Conservation (phyloP, 2,888 invertebrate genomes). For the Rhamnusium bicolor region DNA sequence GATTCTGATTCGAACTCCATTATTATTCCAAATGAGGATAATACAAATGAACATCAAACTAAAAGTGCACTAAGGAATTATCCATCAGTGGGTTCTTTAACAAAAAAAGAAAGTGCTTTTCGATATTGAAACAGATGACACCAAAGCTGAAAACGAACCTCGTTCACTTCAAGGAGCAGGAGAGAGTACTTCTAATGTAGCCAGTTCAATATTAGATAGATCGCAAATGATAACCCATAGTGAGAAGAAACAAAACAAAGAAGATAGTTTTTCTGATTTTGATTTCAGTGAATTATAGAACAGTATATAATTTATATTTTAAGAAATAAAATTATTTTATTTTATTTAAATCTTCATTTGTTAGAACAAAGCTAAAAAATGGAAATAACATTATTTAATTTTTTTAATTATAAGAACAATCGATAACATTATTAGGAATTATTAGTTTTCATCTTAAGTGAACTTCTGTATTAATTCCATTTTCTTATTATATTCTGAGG, state of each 20-base stretch:
- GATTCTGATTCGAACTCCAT: conserved; percentile 42
- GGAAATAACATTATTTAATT: too few species aligned
- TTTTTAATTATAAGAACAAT: not conserved
- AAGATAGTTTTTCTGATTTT: conserved; percentile 58
- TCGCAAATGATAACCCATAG: conserved; percentile 25
- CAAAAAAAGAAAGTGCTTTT: conserved; percentile 79
- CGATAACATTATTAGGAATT: too few species aligned
- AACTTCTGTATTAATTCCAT: not conserved
- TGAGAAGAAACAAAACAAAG: conserved; percentile 42
- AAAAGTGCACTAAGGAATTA: conserved; percentile 77
- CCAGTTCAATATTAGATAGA: conserved; percentile 16
- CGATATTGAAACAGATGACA: conserved; percentile 73
- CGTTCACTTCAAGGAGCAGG: not conserved
- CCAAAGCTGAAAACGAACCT: conserved; percentile 4
- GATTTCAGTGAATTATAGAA: conserved; percentile 48
- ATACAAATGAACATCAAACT: conserved; percentile 53
- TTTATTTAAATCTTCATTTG: not conserved
- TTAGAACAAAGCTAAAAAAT: too few species aligned
- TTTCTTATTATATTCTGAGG: conserved; percentile 14
- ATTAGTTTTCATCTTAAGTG: not conserved
- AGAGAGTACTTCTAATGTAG: not conserved
- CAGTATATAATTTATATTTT: not conserved
- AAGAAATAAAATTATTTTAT: conserved; percentile 6
- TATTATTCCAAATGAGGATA: conserved; percentile 22
- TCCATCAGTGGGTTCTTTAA: conserved; percentile 73